phyloP scores from a whole-genome alignment of 2,888 invertebrate genomes.

The Blastobasis lacticolella region DNA sequence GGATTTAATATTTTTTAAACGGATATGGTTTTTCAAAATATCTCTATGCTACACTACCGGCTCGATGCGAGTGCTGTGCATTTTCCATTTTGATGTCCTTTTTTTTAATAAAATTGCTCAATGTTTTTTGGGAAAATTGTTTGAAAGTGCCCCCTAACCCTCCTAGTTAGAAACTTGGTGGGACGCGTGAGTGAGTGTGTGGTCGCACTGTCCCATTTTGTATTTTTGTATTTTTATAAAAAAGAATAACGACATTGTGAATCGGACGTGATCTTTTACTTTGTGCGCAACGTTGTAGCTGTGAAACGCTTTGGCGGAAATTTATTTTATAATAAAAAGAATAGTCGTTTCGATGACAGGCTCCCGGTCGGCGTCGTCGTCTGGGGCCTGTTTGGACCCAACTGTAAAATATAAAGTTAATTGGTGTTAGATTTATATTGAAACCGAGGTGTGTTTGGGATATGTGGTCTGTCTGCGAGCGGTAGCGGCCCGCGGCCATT shows the following conservation, averaged over 20 bases:
- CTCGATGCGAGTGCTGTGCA: constrained; percentile 20
- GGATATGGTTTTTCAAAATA: constrained; percentile 18
- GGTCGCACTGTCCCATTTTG: constrained; percentile 72
- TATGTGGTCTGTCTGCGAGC: constrained; percentile 61
- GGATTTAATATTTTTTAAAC: constrained; percentile 18
- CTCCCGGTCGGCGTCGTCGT: constrained; percentile 25
- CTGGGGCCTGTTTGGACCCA: constrained; percentile 37
- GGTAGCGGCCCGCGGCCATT: constrained; percentile 14
- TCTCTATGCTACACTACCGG: constrained; percentile 15
- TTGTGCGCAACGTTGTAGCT: constrained; percentile 59
- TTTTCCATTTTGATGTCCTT: constrained; percentile 39
- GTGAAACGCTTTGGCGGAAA: constrained; percentile 33
- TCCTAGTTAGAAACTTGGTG: constrained; percentile 45
- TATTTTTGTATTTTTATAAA: constrained; percentile 75
- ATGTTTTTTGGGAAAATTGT: constrained; percentile 50
- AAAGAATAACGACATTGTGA: constrained; percentile 49
- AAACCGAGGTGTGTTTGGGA: constrained; percentile 64
- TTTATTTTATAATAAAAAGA: constrained; percentile 17
- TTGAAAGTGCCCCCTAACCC: constrained; percentile 54
- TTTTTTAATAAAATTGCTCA: constrained; percentile 65
- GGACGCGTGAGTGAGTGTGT: constrained; percentile 54
- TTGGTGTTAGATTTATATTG: constrained; percentile 55
- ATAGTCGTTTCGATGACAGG: constrained; percentile 22
- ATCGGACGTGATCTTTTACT: constrained; percentile 66
- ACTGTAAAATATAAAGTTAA: constrained; percentile 31